phyloP scores from a whole-genome alignment of 2,113 vertebrate genomes.

The Morone chrysops region DNA sequence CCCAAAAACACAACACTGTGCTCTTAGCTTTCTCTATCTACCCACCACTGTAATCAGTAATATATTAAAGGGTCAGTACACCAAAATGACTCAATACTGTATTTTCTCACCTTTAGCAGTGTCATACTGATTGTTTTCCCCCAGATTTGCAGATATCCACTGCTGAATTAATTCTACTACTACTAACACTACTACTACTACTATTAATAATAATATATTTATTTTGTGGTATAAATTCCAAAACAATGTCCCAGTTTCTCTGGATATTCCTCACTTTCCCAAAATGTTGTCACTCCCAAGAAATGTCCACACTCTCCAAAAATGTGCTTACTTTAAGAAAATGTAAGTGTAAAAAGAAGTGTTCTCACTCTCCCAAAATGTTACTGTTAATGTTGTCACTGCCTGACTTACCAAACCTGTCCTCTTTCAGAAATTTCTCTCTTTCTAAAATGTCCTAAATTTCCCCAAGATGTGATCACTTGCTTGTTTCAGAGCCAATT shows the following conservation, averaged over 20 bases:
- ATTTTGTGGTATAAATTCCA: background rate
- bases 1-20: background rate
- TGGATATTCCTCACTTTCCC: background rate
- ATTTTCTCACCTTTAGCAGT: background rate
- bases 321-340: background rate
- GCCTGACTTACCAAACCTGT: too few species aligned
- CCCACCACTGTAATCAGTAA: too few species aligned
- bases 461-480: background rate
- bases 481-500: background rate
- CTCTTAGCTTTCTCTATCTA: too few species aligned
- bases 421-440: background rate
- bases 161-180: background rate
- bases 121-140: background rate
- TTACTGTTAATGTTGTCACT: too few species aligned
- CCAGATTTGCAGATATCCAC: background rate
- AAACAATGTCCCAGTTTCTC: background rate
- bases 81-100: background rate
- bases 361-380: background rate
- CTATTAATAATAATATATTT: too few species aligned
- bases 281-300: background rate
- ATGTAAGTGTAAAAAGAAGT: background rate
- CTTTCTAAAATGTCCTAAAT: background rate
- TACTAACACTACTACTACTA: too few species aligned
- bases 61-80: background rate
- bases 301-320: background rate